phyloP scores from a whole-genome alignment of 2,797 vertebrate genomes.

The Micromesistius poutassou region DNA sequence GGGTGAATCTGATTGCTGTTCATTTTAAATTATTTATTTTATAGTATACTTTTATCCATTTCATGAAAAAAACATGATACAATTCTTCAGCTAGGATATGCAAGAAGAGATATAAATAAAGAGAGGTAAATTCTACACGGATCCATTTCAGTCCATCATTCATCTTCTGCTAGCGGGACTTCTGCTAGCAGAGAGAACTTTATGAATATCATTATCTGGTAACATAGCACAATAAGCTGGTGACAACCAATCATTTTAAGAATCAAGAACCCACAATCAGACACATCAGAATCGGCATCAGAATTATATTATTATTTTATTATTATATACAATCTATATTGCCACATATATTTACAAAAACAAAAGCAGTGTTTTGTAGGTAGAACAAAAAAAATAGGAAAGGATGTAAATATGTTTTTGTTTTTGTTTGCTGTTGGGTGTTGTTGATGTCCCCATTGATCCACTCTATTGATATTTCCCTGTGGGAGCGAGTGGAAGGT shows the following conservation, averaged over 20 bases:
- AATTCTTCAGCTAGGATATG: not conserved
- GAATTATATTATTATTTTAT: no score
- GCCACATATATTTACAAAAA: no score
- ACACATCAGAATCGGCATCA: no score
- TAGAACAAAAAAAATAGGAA: no score
- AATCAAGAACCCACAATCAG: not conserved
- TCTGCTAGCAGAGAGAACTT: no score
- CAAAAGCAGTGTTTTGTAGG: no score
- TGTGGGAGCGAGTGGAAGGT: constrained; percentile 11
- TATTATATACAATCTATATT: no score
- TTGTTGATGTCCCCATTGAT: constrained; percentile 8
- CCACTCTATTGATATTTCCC: constrained; percentile 37
- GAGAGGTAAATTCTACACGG: not conserved
- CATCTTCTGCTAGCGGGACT: not conserved
- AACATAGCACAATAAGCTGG: not conserved
- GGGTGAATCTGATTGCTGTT: not conserved
- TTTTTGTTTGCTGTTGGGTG: not conserved
- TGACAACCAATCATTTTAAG: not conserved
- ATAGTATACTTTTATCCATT: not conserved
- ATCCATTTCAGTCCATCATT: not conserved
- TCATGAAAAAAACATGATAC: not conserved
- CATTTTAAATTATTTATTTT: not conserved
- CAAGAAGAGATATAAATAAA: no score
- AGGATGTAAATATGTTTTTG: not conserved
- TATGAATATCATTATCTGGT: no score